Evolutionary conservation across 1,140 invertebrate genomes (phyloP), one percentile per base, ranked within the genome.

Genomic region (Lutraria rhynchaena): DNA sequence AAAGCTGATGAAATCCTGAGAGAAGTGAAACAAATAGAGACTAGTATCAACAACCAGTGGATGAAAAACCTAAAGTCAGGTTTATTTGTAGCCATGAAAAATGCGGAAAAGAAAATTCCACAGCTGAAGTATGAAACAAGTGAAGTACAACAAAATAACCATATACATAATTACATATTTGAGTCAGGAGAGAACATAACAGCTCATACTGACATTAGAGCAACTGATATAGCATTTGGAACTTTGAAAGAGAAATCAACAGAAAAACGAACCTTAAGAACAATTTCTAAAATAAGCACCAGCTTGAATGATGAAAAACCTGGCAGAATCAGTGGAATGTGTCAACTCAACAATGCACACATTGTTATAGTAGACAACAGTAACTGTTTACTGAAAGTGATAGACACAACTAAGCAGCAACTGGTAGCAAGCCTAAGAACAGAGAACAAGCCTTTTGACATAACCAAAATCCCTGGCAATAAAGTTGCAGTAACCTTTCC

Each of bases 401-500:
- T 60, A 29, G 11, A 35, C 15, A 60, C n/a, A 31, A 35, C 57
- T 15, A 27, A 11, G 31, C 22, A 57, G 27, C 22, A 57, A n/a
- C 5, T 53, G 51, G 24, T n/a, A 4, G 9, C 19, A 27, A 24
- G 11, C 29, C 31, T 7, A 60, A 3, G 27, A 11, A 11, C 27
- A 27, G 15, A 11, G 19, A 15, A 29, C 35, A 37, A 29, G 17
- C 60, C 63, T 4, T 67, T 22, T 33, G 44, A n/a, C 27, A 44
- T 67, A 1, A 46, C 63, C 7, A 63, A 35, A 63, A n/a, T 63
- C n/a, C 5, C 17, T 3, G 60, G 24, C 27, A 63, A 22, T 63
- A 46, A 24, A 24, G 63, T 24, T 3, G 63, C 63, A 13, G 63
- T 67, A 22, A 67, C 63, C 41, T 49, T 67, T 22, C 37, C 19